Conservation (phyloP, 2,888 invertebrate species). For the Clepsis dumicolana region DNA sequence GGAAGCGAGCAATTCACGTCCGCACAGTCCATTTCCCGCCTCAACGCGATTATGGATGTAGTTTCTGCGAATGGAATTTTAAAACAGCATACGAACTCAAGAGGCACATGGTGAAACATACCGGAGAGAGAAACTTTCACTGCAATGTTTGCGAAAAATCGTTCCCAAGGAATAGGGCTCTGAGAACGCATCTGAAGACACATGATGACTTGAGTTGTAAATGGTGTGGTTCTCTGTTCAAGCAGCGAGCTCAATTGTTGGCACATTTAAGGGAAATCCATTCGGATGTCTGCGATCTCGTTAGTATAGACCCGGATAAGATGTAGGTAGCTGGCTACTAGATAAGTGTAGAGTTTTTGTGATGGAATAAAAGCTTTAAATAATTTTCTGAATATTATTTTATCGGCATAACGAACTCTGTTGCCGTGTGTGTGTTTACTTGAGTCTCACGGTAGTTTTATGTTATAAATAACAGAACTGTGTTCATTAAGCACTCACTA, state of each 20-base stretch:
- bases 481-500: no score
- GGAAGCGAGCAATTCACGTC: slow-evolving; percentile 70
- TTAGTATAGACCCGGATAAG: slow-evolving; percentile 29
- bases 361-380: slow-evolving; percentile 37
- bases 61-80: slow-evolving; percentile 73
- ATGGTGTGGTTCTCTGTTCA: slow-evolving; percentile 64
- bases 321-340: slow-evolving; percentile 14
- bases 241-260: slow-evolving; percentile 58
- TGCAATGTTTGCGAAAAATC: slow-evolving; percentile 72
- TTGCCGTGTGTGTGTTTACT: no score
- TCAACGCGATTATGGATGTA: slow-evolving; percentile 65
- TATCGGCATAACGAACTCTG: background rate
- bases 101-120: slow-evolving; percentile 74
- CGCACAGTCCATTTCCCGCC: slow-evolving; percentile 70
- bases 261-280: slow-evolving; percentile 62
- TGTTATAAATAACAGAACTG: no score
- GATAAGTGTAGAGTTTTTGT: background rate
- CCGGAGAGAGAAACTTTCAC: slow-evolving; percentile 68
- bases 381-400: background rate
- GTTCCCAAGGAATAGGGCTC: slow-evolving; percentile 66
- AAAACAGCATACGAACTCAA: slow-evolving; percentile 74
- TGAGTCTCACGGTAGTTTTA: no score
- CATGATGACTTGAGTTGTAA: slow-evolving; percentile 69
- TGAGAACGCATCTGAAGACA: slow-evolving; percentile 68
- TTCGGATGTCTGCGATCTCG: slow-evolving; percentile 56